Evolutionary conservation across 2,888 invertebrate species (phyloP), one percentile per base, ranked within the genome.

Genomic region (Isoperla grammatica): DNA sequence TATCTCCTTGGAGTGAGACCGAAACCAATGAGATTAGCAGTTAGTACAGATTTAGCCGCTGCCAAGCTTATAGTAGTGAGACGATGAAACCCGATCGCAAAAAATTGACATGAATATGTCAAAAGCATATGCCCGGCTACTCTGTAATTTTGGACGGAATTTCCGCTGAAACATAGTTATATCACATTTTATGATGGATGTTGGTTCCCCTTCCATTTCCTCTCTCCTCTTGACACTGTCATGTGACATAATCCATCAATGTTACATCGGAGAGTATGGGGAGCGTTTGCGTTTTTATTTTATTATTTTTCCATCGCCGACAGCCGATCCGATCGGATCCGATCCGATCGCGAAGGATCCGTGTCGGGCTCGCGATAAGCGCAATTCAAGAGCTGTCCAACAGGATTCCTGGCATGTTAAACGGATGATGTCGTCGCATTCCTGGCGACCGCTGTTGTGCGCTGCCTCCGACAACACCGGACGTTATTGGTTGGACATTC

Each of bases 201-300:
- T 39, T 35, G 12, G 53, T 17, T 37, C 53, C 8, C 39, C 39
- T 39, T 39, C 39, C 15, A 37, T 37, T 22, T 39, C 20, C 37
- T 39, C 19, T 45, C 49, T 35, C 35, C 15, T 53, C 53, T 53
- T 53, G 53, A 53, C 53, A 53, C 53, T 53, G 53, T 53, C 53
- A 53, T 53, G 20, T 53, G 53, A 53, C 53, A 37, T 37, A 37
- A 53, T 53, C 53, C 53, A 53, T 53, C 53, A 53, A 50, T 29
- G 15, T 50, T 22, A 50, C 35, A 29, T 29, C 49, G 29, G 15
- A 29, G 37, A 53, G 19, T 53, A 39, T 39, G 53, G 39, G 17
- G 15, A n/a, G 8, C 53, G 53, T 53, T 53, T 15, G 37, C 17
- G 49, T 49, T 22, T 39, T 53, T 29, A 29, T 39, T 39, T 53